Conservation (phyloP, 2,888 invertebrate species). For the Volucella inanis region DNA sequence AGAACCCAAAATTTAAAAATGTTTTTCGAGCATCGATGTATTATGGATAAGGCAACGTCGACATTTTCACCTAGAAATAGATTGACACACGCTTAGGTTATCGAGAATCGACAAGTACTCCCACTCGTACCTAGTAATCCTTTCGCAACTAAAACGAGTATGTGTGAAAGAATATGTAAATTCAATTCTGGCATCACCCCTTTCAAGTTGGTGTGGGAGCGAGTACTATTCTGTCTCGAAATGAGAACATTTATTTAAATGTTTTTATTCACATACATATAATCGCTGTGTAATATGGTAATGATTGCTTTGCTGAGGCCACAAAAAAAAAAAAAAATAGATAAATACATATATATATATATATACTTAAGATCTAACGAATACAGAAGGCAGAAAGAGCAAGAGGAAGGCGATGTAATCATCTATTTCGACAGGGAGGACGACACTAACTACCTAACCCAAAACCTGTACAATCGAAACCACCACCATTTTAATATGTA, state of each 20-base stretch:
- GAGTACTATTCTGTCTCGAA: background rate
- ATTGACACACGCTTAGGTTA: slow-evolving; percentile 28
- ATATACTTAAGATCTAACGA: background rate
- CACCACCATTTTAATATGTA: background rate
- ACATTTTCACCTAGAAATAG: slow-evolving; percentile 12
- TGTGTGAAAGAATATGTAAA: too few relatives aligned
- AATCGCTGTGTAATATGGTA: slow-evolving; percentile 30
- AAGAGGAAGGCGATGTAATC: too few relatives aligned
- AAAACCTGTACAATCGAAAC: too few relatives aligned
- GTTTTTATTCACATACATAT: background rate
- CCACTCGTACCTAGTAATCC: too few relatives aligned
- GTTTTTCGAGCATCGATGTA: background rate
- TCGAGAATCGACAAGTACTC: slow-evolving; percentile 7
- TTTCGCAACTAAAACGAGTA: too few relatives aligned
- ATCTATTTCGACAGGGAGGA: too few relatives aligned
- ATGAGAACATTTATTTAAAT: slow-evolving; percentile 17
- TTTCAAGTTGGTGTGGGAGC: background rate
- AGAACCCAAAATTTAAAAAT: slow-evolving; percentile 5
- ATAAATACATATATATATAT: background rate
- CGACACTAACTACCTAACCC: too few relatives aligned
- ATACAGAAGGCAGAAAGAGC: too few relatives aligned
- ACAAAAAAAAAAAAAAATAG: background rate
- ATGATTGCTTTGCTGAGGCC: slow-evolving; percentile 32
- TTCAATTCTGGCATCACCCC: background rate
- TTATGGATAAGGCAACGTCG: slow-evolving; percentile 6